phyloP scores from a whole-genome alignment of 2,888 invertebrate species.

The Alloplasta piceator region DNA sequence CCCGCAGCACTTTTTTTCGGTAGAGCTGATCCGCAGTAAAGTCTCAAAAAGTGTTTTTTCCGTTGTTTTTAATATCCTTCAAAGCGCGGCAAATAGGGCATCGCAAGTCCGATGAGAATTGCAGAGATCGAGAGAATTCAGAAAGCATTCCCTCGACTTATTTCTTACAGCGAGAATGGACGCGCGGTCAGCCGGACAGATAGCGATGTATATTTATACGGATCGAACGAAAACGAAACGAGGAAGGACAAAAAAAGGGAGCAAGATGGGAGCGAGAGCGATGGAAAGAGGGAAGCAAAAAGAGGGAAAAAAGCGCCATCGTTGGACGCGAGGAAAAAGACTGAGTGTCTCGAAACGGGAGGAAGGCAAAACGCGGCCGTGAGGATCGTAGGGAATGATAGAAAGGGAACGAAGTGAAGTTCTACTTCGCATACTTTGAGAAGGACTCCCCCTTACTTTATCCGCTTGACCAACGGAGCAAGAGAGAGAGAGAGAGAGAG shows the following conservation, averaged over 20 bases:
- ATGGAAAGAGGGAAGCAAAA: background rate
- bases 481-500: conserved; percentile 1
- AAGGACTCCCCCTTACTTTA: too few species aligned
- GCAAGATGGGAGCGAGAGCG: background rate
- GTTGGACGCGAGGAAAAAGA: too few species aligned
- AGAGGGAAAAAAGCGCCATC: too few species aligned
- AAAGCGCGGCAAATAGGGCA: background rate
- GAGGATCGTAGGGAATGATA: background rate
- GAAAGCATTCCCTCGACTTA: conserved; percentile 47
- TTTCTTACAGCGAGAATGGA: conserved; percentile 39
- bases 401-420: conserved; percentile 7
- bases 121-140: conserved; percentile 12
- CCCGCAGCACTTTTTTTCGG: too few species aligned
- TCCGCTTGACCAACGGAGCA: background rate
- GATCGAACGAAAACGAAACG: conserved; percentile 41
- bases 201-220: conserved; percentile 52
- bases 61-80: conserved; percentile 7
- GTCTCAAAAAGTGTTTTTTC: conserved; percentile 3
- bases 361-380: too few species aligned
- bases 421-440: too few species aligned
- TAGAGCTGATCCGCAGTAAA: too few species aligned
- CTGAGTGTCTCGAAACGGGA: too few species aligned
- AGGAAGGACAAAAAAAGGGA: conserved; percentile 4
- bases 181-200: conserved; percentile 60
- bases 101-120: too few species aligned